phyloP scores from a whole-genome alignment of 92 coral and sea anemone species.

The Phenganax stokvisi region DNA sequence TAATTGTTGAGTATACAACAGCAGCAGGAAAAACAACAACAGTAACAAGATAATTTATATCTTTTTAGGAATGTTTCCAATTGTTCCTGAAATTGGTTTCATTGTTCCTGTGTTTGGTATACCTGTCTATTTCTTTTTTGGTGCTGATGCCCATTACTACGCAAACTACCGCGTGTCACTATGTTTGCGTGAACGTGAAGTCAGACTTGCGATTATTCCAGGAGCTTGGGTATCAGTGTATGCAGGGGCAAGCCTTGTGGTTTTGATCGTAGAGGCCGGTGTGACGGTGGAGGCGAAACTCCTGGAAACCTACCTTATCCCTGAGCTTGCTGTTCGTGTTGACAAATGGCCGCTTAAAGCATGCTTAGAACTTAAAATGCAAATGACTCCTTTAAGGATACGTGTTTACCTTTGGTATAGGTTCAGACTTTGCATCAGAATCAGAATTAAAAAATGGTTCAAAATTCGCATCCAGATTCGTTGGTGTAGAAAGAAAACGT shows the following conservation, averaged over 20 bases:
- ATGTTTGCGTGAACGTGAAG: slow-evolving; percentile 65
- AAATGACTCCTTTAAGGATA: slow-evolving; percentile 80
- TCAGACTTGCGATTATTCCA: slow-evolving; percentile 71
- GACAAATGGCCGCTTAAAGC: slow-evolving; percentile 91
- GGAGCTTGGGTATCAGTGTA: slow-evolving; percentile 81
- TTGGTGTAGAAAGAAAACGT: slow-evolving; percentile 71
- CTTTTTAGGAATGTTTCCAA: slow-evolving; percentile 53
- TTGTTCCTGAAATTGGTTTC: slow-evolving; percentile 61
- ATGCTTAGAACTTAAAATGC: slow-evolving; percentile 73
- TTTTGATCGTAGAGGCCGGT: slow-evolving; percentile 73
- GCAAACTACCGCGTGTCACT: slow-evolving; percentile 68
- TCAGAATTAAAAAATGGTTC: slow-evolving; percentile 53
- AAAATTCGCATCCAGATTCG: slow-evolving; percentile 51
- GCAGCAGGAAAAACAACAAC: no score
- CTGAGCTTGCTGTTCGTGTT: slow-evolving; percentile 69
- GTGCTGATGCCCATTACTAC: slow-evolving; percentile 77
- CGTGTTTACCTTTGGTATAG: slow-evolving; percentile 91
- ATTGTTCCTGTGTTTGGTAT: slow-evolving; percentile 68
- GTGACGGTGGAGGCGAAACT: slow-evolving; percentile 75
- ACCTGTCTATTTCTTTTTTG: slow-evolving; percentile 65
- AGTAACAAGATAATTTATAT: not conserved
- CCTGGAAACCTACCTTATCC: slow-evolving; percentile 73
- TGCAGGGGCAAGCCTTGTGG: slow-evolving; percentile 71
- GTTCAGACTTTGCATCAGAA: slow-evolving; percentile 59
- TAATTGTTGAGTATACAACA: not conserved